Base-by-base conservation (phyloP, 2,888 invertebrate genomes). In the Cataglyphis cursor region DNA sequence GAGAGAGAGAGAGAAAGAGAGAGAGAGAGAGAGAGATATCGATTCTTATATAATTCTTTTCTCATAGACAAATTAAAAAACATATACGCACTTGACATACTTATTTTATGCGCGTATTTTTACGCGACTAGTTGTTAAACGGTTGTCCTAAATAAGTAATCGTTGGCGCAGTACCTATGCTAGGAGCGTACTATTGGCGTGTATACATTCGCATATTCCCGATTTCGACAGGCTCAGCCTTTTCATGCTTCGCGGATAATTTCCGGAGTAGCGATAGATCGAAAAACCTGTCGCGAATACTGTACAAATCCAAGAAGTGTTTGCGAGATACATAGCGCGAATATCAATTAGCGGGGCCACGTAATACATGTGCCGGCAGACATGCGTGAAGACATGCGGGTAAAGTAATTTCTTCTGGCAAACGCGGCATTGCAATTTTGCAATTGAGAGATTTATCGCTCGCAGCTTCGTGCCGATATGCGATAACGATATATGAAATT, bases 361-460 rank as follows among this genome's bases (percentile, higher is more conserved):
- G 84, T 82, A 84, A 84, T 86, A 15, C 12, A 80, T 54, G 59
- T 68, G 61, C 68, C 74, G n/a, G n/a, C n/a, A 48, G 18, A n/a
- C 18, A 10, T 0, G 48, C 48, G 64, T 72, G 83, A 74, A 74
- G 38, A 81, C 64, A 51, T n/a, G n/a, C 51, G 51, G 41, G 41
- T 44, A 44, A 12, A 12, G 51, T 51, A 51, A 51, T 51, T 51
- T 51, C 51, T 51, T 51, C n/a, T 51, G 51, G 51, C 51, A 51
- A 51, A 51, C n/a, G 1, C 51, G n/a, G n/a, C 51, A 51, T 51
- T 8, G n/a, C n/a, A 62, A 44, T 48, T 62, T 44, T n/a, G n/a
- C 28, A n/a, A 62, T 3, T 5, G 15, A 15, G 41, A 74, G 28
- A 74, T n/a, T 44, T 15, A 44, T n/a, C n/a, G n/a, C 48, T 1